A percentile compares a stretch with the other conserved stretches of the same genome.
These are phyloP conservation scores for Phylloscopus whistleri DNA, from an alignment of 2,113 vertebrate genomes.

Conservation along the genomic window DNA sequence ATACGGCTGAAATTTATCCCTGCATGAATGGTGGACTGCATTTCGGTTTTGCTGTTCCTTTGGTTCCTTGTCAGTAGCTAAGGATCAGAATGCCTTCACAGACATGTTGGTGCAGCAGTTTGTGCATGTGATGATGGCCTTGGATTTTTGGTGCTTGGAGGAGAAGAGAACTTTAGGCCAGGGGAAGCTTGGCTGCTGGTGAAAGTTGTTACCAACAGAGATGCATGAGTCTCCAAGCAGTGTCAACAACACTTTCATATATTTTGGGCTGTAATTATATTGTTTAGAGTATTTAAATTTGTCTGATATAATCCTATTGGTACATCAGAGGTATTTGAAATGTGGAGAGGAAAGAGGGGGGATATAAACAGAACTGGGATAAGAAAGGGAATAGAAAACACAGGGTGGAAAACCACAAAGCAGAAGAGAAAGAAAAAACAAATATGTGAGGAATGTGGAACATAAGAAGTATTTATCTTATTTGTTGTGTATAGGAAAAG, in stretches of 20 bases:
- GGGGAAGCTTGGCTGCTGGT: neutral
- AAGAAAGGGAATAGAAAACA: neutral
- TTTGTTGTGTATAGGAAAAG: neutral
- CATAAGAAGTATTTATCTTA: neutral
- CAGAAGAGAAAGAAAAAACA: neutral
- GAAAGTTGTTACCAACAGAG: neutral
- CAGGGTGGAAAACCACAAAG: neutral
- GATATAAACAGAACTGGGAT: neutral
- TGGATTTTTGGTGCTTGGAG: neutral
- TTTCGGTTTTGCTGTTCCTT: neutral
- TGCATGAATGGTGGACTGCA: neutral
- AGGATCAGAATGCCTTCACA: accelerated
- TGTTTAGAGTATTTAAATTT: neutral
- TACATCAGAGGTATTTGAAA: neutral
- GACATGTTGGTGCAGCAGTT: neutral
- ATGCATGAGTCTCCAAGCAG: neutral
- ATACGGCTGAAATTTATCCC: neutral
- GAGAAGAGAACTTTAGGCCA: neutral
- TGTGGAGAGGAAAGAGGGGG: accelerated
- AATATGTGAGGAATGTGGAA: neutral
- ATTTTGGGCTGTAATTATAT: neutral
- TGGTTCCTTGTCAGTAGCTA: neutral
- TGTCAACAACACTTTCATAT: neutral
- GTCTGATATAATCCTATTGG: neutral
- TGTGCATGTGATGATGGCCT: neutral